Evolutionary conservation across 2,797 vertebrate species (phyloP).

Genomic region (Cygnus olor): DNA sequence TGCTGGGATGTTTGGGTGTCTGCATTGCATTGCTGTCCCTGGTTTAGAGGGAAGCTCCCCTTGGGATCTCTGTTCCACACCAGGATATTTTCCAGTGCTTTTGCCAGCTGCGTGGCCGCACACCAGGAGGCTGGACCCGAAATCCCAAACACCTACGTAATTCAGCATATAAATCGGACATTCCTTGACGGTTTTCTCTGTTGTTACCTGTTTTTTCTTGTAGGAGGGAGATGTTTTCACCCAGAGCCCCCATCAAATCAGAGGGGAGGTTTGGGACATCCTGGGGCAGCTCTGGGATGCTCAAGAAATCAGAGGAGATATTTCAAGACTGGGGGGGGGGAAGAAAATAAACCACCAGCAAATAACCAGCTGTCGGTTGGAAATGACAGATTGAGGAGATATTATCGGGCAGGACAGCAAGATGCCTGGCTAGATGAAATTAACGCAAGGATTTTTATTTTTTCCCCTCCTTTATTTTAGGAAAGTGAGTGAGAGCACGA

Average conservation of each 20-base stretch:
- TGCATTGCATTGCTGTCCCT: accelerated
- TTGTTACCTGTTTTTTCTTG: not conserved
- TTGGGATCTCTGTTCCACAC: not conserved
- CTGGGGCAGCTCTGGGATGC: not conserved
- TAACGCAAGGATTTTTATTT: slow-evolving; percentile 20
- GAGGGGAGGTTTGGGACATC: not conserved
- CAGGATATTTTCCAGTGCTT: not conserved
- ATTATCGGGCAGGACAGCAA: slow-evolving; percentile 55
- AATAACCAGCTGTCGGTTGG: slow-evolving; percentile 48
- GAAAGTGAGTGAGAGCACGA: slow-evolving; percentile 39
- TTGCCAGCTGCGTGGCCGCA: accelerated
- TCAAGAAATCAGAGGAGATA: not conserved
- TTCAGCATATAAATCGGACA: accelerated
- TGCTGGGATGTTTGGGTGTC: not conserved
- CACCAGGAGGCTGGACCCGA: not conserved
- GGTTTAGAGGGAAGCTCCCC: not conserved
- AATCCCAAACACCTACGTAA: not conserved
- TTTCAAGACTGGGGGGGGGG: not conserved
- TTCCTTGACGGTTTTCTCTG: not conserved
- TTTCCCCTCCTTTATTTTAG: slow-evolving; percentile 40
- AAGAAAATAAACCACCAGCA: not conserved
- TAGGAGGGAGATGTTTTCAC: not conserved
- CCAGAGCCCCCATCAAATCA: not conserved
- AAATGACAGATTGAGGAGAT: slow-evolving; percentile 50
- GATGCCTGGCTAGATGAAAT: slow-evolving; percentile 60